phyloP scores from a whole-genome alignment of 2,888 invertebrate species.

The Bimastos eiseni region DNA sequence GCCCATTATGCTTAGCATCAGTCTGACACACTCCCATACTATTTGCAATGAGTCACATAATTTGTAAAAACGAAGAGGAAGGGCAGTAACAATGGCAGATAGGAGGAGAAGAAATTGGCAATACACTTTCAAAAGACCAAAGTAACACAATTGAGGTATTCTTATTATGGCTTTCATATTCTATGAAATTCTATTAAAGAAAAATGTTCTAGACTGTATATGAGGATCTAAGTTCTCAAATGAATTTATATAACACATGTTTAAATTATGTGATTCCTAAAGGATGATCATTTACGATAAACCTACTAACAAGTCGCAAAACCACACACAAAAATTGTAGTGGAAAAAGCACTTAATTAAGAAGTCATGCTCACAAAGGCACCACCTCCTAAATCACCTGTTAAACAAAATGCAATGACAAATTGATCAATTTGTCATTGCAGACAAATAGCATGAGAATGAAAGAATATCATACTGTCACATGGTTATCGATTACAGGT shows the following conservation, averaged over 20 bases:
- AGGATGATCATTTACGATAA: too few relatives aligned
- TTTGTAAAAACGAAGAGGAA: not conserved
- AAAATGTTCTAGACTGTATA: not conserved
- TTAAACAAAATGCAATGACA: not conserved
- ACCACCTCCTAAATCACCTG: too few relatives aligned
- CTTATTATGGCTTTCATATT: not conserved
- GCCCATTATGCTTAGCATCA: not conserved
- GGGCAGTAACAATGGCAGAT: not conserved
- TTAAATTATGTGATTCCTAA: not conserved
- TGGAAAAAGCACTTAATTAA: too few relatives aligned
- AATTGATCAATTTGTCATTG: not conserved
- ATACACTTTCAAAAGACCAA: not conserved
- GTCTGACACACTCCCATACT: not conserved
- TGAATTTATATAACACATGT: not conserved
- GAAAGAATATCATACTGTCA: not conserved
- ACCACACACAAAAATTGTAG: not conserved
- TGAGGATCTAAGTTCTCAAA: too few relatives aligned
- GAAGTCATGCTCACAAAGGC: too few relatives aligned
- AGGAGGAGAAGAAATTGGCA: not conserved
- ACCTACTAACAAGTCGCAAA: not conserved
- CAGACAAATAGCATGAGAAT: not conserved
- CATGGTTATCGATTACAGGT: not conserved
- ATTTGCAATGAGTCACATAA: not conserved
- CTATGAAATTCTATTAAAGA: not conserved
- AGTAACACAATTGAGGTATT: not conserved